Percentiles rank a stretch among this genome's conserved stretches.
Evolutionary conservation across 2,113 vertebrate species (phyloP).

Genomic region (Protomyctophum bolini): DNA sequence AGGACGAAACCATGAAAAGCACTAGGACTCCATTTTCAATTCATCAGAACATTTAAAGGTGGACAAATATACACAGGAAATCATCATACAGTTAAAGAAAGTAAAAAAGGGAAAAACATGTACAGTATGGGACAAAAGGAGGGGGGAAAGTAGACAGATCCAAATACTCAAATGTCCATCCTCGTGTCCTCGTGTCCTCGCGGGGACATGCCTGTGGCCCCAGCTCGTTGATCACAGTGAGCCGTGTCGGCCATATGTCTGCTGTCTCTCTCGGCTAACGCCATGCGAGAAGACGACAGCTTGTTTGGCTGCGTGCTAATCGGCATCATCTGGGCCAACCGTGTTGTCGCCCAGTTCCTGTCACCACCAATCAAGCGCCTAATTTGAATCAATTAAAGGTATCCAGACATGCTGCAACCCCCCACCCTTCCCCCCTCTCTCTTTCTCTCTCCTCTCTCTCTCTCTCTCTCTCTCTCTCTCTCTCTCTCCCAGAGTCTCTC

Average conservation of each 20-base stretch:
- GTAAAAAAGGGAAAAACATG: too few relatives aligned
- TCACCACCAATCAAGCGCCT: slow-evolving; percentile 83
- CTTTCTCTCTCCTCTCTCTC: background rate
- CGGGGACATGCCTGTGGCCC: background rate
- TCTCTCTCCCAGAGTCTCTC: background rate
- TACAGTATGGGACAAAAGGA: too few relatives aligned
- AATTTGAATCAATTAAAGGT: slow-evolving; percentile 80
- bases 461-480: slow-evolving; percentile 1
- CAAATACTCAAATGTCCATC: too few relatives aligned
- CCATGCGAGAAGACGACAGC: slow-evolving; percentile 81
- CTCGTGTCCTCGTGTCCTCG: too few relatives aligned
- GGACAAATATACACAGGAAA: too few relatives aligned
- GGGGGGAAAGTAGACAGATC: too few relatives aligned
- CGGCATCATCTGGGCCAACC: slow-evolving; percentile 75
- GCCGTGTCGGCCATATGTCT: slow-evolving; percentile 47
- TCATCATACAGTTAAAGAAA: too few relatives aligned
- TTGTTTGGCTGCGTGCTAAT: slow-evolving; percentile 83
- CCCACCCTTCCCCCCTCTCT: slow-evolving; percentile 11
- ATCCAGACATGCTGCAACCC: slow-evolving; percentile 13
- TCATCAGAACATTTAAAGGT: too few relatives aligned
- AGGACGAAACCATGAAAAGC: too few relatives aligned
- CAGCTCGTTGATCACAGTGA: background rate
- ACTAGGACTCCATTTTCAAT: too few relatives aligned
- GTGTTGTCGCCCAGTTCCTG: slow-evolving; percentile 84
- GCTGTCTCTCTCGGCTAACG: slow-evolving; percentile 66